Evolutionary conservation across 64 coral and sea anemone genomes (phyloP), one percentile per base, ranked within the genome.

Genomic region (Pocillopora verrucosa): DNA sequence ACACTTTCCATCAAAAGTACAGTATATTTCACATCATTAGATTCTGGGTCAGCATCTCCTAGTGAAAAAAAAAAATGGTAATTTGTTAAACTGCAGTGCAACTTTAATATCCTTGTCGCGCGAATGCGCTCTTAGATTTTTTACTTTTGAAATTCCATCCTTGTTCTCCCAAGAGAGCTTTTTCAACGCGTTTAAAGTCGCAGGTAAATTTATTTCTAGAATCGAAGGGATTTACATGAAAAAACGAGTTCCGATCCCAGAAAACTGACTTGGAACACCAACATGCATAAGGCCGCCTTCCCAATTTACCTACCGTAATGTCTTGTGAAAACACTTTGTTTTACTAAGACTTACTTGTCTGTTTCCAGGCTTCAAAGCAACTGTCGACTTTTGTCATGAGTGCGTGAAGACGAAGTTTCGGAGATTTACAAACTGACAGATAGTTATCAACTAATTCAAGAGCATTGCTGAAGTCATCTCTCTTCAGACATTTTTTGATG

Each of bases 341-440:
- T 70, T 20, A 24, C n/a, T 30, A n/a, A n/a, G n/a, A 77, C 75
- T 82, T 26, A 83, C 80, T 16, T 15, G 16, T 68, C n/a, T 85
- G 19, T 85, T 70, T 17, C 82, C 82, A 85, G 82, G 82, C 82
- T 16, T 72, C 34, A 11, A 72, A 72, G 22, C 64, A 58, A 85
- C 64, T 58, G 36, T 58, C 2, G 24, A 65, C 82, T 65, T 57
- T 85, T 57, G 70, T 85, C 82, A 85, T 85, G 35, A 85, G 82
- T 4, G 82, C 82, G 13, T 56, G 16, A 72, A 85, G 35, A 85
- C 16, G 19, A 26, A 58, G 45, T 14, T 24, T 36, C 25, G 82
- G 36, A 26, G 19, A 57, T 24, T 85, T 72, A 34, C 64, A 72
- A 15, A n/a, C 36, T 67, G 63, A 45, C 22, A 57, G 3, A 72